Percentiles rank a stretch among this genome's conserved stretches.
phyloP scores from a whole-genome alignment of 2,888 invertebrate genomes.

The Dioctria linearis region DNA sequence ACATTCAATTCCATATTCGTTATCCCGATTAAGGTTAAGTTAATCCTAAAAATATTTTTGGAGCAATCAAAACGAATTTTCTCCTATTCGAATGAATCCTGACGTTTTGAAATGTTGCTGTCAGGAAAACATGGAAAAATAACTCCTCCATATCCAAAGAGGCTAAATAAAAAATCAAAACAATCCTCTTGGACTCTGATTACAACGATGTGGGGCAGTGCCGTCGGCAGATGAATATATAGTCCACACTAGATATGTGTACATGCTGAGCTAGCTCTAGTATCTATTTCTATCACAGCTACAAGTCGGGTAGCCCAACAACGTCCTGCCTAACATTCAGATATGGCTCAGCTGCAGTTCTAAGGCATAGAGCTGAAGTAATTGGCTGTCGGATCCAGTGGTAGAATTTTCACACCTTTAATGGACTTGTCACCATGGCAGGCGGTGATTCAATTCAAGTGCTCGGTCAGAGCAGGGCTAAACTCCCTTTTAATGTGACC shows the following conservation, averaged over 20 bases:
- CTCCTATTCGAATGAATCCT: too few species aligned
- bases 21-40: too few species aligned
- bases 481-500: constrained; percentile 25
- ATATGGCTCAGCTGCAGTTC: constrained; percentile 1
- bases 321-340: not conserved
- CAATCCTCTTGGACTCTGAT: constrained; percentile 1
- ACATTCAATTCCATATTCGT: too few species aligned
- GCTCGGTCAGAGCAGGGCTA: constrained; percentile 17
- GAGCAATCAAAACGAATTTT: too few species aligned
- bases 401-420: constrained; percentile 47
- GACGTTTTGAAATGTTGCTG: too few species aligned
- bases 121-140: not conserved
- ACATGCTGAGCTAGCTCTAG: not conserved
- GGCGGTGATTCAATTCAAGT: constrained; percentile 46
- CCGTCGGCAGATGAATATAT: constrained; percentile 18
- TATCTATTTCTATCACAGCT: constrained; percentile 7
- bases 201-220: not conserved
- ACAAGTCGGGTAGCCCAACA: not conserved
- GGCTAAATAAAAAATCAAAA: not conserved
- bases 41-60: too few species aligned
- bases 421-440: constrained; percentile 49
- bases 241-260: not conserved
- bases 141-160: not conserved
- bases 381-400: constrained; percentile 43
- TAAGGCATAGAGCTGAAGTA: constrained; percentile 13